These are phyloP conservation scores for Sebastes itinus DNA, from an alignment of 2,797 vertebrate species.

Conservation along the genomic window DNA sequence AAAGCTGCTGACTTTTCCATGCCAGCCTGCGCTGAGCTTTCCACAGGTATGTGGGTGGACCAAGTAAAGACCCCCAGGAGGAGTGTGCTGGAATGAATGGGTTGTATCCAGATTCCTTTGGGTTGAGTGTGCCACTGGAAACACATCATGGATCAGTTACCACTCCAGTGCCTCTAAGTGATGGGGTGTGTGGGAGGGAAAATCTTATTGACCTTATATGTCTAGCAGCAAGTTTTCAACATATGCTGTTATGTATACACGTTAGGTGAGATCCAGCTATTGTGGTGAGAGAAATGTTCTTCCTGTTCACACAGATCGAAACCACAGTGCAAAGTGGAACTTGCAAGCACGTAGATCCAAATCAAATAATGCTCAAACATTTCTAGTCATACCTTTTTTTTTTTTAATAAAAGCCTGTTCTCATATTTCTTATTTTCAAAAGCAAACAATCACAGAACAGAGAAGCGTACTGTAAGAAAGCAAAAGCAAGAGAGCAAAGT, in stretches of 20 bases:
- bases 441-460: not conserved
- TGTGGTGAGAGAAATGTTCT: conserved; percentile 16
- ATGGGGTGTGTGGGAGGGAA: not conserved
- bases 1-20: conserved; percentile 42
- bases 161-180: not conserved
- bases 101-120: conserved; percentile 29
- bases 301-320: conserved; percentile 5
- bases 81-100: conserved; percentile 36
- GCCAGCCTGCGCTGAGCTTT: conserved; percentile 30
- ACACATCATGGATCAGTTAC: conserved; percentile 21
- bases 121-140: conserved; percentile 25
- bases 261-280: not conserved
- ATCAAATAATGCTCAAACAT: not conserved
- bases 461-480: conserved; percentile 6
- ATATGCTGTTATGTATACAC: not conserved
- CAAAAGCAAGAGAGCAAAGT: conserved; percentile 26
- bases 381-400: not conserved
- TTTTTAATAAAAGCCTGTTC: not conserved
- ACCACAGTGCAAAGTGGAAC: not conserved
- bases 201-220: not conserved
- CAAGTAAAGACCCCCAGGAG: conserved; percentile 14
- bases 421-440: not conserved
- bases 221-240: not conserved
- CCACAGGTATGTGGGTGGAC: conserved; percentile 33
- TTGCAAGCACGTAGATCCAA: not conserved